Percentiles rank a stretch among this genome's conserved stretches.
phyloP scores from a whole-genome alignment of 2,797 vertebrate species.

The Microchirus variegatus region DNA sequence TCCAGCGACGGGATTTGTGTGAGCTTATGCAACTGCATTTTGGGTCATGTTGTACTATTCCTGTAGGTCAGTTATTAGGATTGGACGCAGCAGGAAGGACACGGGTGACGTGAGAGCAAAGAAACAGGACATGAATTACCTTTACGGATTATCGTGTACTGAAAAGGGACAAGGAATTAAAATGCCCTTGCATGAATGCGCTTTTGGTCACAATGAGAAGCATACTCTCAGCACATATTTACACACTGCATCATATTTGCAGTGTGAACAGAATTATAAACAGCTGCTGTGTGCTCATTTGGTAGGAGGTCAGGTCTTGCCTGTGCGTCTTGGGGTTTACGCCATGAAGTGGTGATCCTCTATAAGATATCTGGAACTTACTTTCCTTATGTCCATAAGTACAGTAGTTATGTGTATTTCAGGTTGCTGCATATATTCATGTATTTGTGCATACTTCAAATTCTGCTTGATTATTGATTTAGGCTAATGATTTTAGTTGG shows the following conservation, averaged over 20 bases:
- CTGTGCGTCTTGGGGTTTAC: conserved; percentile 11
- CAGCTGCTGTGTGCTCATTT: conserved; percentile 13
- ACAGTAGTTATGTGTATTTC: conserved; percentile 4
- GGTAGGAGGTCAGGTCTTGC: conserved; percentile 5
- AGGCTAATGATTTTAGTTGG: not conserved
- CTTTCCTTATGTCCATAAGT: conserved; percentile 3
- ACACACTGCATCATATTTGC: conserved; percentile 1
- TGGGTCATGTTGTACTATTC: conserved; percentile 47
- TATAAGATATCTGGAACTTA: not conserved
- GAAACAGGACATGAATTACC: conserved; percentile 21
- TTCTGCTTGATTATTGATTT: not conserved
- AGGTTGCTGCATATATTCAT: not conserved
- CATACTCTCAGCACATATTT: not conserved
- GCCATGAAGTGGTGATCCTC: conserved; percentile 6
- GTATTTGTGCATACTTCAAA: not conserved
- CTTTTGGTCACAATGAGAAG: not conserved
- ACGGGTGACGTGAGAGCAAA: not conserved
- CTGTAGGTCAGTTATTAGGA: conserved; percentile 35
- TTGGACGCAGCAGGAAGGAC: conserved; percentile 22
- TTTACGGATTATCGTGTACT: conserved; percentile 21
- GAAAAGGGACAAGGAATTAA: conserved; percentile 7
- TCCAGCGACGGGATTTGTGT: conserved; percentile 27
- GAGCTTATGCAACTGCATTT: conserved; percentile 33
- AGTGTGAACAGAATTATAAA: conserved; percentile 9
- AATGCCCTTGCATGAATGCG: conserved; percentile 7